Evolutionary conservation across 1,140 invertebrate genomes (phyloP).

Genomic region (Calosoma granatense): DNA sequence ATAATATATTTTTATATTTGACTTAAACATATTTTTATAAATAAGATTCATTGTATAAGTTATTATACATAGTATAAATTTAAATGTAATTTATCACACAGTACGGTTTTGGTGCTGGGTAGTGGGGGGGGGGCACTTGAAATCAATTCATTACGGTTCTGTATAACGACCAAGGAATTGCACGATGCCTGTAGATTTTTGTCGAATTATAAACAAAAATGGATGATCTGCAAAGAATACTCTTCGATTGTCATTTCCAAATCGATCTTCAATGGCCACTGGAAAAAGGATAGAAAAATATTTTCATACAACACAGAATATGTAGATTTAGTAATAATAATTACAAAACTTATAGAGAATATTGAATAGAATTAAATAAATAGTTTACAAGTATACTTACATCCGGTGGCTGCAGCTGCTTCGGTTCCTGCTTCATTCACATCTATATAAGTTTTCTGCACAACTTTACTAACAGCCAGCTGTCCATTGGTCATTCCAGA

Average conservation of each 20-base stretch:
- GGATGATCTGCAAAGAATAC: constrained; percentile 3
- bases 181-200: background rate
- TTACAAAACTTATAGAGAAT: background rate
- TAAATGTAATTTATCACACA: no score
- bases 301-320: no score
- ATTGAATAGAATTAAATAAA: background rate
- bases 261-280: constrained; percentile 48
- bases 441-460: constrained; percentile 52
- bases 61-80: no score
- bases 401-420: constrained; percentile 46
- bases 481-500: constrained; percentile 14
- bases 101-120: no score
- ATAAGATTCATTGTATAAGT: no score
- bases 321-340: background rate
- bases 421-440: constrained; percentile 54
- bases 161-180: background rate
- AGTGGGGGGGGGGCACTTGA: no score
- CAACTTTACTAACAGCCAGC: constrained; percentile 36
- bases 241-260: constrained; percentile 46
- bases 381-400: constrained; percentile 21
- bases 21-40: no score
- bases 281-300: constrained; percentile 17
- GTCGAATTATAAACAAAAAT: constrained; percentile 9
- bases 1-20: no score
- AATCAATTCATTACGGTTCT: no score